phyloP scores from a whole-genome alignment of 2,888 invertebrate species.

The Erannis defoliaria region DNA sequence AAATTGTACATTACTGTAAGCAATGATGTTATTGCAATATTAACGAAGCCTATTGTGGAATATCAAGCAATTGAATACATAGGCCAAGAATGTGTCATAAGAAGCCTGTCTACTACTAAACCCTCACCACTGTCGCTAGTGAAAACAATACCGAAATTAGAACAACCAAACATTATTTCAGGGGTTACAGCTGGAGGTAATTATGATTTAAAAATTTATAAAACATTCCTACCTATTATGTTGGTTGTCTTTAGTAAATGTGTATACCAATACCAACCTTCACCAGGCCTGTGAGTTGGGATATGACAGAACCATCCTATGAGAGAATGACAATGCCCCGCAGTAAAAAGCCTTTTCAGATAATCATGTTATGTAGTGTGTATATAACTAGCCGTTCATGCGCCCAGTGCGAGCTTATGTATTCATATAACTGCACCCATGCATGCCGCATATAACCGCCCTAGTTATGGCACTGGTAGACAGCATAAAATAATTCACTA shows the following conservation, averaged over 20 bases:
- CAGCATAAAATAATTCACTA: too few species aligned
- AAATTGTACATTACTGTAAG: conserved; percentile 62
- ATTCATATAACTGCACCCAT: too few species aligned
- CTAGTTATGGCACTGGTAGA: too few species aligned
- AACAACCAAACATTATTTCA: conserved; percentile 81
- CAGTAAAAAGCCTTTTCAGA: too few species aligned
- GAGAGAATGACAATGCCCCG: too few species aligned
- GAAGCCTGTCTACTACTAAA: conserved; percentile 61
- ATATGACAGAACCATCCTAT: too few species aligned
- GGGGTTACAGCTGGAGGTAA: conserved; percentile 82
- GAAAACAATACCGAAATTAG: conserved; percentile 65
- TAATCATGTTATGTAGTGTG: too few species aligned
- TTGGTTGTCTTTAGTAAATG: not conserved
- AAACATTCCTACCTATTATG: not conserved
- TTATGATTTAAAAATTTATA: not conserved
- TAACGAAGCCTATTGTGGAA: conserved; percentile 73
- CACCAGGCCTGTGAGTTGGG: not conserved
- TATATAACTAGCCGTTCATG: too few species aligned
- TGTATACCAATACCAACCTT: too few species aligned
- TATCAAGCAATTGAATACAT: conserved; percentile 62
- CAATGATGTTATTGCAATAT: conserved; percentile 65
- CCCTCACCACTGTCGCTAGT: conserved; percentile 42
- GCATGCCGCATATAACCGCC: too few species aligned
- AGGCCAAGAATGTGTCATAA: conserved; percentile 61
- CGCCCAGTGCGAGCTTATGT: too few species aligned